These are phyloP conservation scores for Cephalopterus ornatus DNA, from an alignment of 2,113 vertebrate species.

Conservation along the genomic window DNA sequence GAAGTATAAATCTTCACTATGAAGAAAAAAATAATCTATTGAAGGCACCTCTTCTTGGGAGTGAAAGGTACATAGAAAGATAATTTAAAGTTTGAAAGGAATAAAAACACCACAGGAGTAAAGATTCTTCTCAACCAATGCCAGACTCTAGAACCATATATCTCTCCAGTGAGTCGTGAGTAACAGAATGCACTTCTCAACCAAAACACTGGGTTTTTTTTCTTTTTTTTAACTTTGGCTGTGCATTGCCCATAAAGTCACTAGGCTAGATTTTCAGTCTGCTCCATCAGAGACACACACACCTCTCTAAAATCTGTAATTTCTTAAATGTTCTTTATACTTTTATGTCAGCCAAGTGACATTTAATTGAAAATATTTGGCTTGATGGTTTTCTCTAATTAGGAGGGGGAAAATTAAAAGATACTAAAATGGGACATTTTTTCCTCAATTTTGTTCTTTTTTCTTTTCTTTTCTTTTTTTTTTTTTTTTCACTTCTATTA, in stretches of 20 bases:
- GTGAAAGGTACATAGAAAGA: slow-evolving; percentile 37
- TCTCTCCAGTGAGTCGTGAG: slow-evolving; percentile 6
- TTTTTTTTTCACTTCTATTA: not conserved
- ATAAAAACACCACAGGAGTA: slow-evolving; percentile 21
- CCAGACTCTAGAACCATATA: slow-evolving; percentile 4
- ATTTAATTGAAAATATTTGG: not conserved
- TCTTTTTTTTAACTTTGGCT: not conserved
- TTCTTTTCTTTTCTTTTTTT: too few relatives aligned
- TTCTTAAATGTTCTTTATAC: not conserved
- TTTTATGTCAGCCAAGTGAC: not conserved
- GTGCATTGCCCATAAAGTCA: slow-evolving; percentile 26
- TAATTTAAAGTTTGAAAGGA: slow-evolving; percentile 58
- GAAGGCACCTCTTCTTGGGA: not conserved
- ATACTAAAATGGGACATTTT: not conserved
- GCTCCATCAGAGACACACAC: not conserved
- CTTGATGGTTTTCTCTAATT: not conserved
- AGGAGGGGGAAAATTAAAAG: not conserved
- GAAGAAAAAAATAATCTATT: slow-evolving; percentile 29
- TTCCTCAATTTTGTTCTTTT: not conserved
- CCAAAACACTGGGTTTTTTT: not conserved
- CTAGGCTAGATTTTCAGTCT: not conserved
- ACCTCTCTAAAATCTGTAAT: not conserved
- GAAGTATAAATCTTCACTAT: slow-evolving; percentile 40
- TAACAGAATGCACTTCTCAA: not conserved
- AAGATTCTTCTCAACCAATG: slow-evolving; percentile 31